A percentile compares a stretch with the other conserved stretches of the same genome.
These are phyloP conservation scores for Clarias macrocephalus DNA, from an alignment of 2,113 vertebrate species.

Conservation along the genomic window DNA sequence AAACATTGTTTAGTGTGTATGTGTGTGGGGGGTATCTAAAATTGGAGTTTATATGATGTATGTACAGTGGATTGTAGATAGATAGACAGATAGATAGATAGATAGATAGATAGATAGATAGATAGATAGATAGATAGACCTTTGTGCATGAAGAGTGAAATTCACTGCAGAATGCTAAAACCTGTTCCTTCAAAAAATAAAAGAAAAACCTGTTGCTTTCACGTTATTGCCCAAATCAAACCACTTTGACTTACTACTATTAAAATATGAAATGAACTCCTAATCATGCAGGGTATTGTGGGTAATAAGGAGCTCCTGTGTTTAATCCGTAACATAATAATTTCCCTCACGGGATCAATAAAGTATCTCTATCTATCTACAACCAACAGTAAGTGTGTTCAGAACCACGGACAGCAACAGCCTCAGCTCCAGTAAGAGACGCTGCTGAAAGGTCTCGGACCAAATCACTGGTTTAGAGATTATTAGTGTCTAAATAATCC, in stretches of 20 bases:
- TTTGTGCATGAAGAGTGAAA: background rate
- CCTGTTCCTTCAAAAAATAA: background rate
- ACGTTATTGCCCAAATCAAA: background rate
- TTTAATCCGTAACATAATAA: no score
- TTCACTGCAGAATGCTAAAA: background rate
- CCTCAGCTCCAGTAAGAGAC: background rate
- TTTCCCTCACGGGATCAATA: no score
- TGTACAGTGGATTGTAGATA: no score
- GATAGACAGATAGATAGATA: no score
- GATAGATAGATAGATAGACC: no score
- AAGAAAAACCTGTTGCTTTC: background rate
- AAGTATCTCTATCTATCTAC: no score
- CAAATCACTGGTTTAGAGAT: background rate
- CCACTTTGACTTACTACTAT: background rate
- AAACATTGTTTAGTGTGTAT: background rate
- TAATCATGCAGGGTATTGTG: background rate
- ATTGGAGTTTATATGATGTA: background rate
- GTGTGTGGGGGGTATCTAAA: background rate
- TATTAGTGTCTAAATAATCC: background rate
- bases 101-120: no score
- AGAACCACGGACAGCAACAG: constrained; percentile 50
- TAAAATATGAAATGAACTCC: background rate
- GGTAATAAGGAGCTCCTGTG: background rate
- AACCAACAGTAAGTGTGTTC: background rate
- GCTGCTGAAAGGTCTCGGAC: background rate